Base-by-base conservation (phyloP, 2,888 invertebrate species). In the Agrotis ipsilon region DNA sequence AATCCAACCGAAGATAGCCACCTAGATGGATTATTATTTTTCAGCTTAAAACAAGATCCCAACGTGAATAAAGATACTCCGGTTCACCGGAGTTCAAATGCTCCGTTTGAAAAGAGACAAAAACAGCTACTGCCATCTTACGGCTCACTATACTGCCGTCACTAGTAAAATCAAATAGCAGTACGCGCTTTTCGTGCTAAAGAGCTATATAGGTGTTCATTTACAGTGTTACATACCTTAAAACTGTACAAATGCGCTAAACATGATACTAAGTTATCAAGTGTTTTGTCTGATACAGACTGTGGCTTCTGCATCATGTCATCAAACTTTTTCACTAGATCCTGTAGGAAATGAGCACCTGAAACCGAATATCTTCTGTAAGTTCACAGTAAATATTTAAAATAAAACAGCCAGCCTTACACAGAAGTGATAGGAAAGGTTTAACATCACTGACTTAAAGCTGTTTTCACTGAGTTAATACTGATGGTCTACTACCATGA, bases 201-300 rank as follows among this genome's bases (percentile, higher is more conserved):
- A 27, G 27, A 27, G n/a, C 27, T 27, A 27, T n/a, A 27, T 27
- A 27, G 27, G 27, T 27, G 27, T 27, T 4, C 27, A 27, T 27
- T 27, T 27, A 27, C 27, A 27, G 27, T 4, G 4, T 2, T 11
- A 39, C n/a, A 27, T 90, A 98, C 98, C 96, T 98, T 98, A 88
- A 99, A 99, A 89, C 98, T 98, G 89, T 98, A 99, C 66, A 99
- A 93, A 89, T 98, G 98, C 0, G 98, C 97, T 6, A 99, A 93
- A 60, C 98, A 96, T 0, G 98, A 95, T 0, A 98, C 94, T 1
- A 98, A 89, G 92, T 99, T 99, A 89, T 99, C 98, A 45, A 99
- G 90, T 49, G 97, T 96, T 90, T 99, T 99, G 86, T 98, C 97
- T 86, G 97, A 97, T 5, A 98, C 95, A 0, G 97, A 96, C 48